Evolutionary conservation across 2,797 vertebrate genomes (phyloP).

Genomic region (Moxostoma hubbsi): DNA sequence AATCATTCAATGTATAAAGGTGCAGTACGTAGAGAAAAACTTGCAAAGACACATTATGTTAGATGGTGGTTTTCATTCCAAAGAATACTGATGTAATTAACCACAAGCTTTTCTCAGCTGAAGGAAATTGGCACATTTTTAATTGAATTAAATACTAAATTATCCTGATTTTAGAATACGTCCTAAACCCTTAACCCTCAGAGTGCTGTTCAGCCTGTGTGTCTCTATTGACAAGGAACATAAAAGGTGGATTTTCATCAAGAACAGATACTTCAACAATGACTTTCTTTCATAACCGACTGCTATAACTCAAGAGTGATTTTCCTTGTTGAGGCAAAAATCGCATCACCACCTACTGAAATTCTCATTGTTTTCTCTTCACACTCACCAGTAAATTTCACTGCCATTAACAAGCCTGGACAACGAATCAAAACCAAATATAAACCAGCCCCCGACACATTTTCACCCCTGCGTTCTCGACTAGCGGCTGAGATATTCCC

Average conservation of each 20-base stretch:
- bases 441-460: not conserved
- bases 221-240: not conserved
- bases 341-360: constrained; percentile 12
- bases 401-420: constrained; percentile 21
- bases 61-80: not conserved
- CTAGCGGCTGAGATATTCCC: not conserved
- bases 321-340: constrained; percentile 29
- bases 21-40: too few species aligned
- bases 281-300: not conserved
- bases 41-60: too few species aligned
- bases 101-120: not conserved
- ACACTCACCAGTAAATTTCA: constrained; percentile 27
- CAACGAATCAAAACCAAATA: constrained; percentile 8
- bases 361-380: constrained; percentile 26
- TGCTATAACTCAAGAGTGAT: constrained; percentile 14
- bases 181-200: not conserved
- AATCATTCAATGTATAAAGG: too few species aligned
- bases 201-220: not conserved
- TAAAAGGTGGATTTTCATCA: not conserved
- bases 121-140: not conserved
- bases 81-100: too few species aligned
- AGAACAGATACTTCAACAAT: not conserved
- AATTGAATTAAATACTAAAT: too few species aligned
- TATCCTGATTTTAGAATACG: not conserved
- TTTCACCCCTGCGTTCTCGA: not conserved